phyloP scores from a whole-genome alignment of 2,888 invertebrate genomes.

The Mactromeris polynyma region DNA sequence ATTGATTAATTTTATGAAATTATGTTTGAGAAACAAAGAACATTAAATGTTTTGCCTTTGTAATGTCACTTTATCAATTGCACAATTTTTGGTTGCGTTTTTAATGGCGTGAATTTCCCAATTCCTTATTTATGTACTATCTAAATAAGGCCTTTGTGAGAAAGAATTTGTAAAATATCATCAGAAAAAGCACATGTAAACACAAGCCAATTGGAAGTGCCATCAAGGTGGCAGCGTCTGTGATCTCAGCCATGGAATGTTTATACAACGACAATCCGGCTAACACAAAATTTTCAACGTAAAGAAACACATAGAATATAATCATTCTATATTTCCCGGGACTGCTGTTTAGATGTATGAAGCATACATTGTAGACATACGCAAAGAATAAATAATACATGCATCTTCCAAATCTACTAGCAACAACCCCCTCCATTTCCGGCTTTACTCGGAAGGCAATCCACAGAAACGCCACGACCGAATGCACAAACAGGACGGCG shows the following conservation, averaged over 20 bases:
- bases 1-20: too few relatives aligned
- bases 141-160: slow-evolving; percentile 15
- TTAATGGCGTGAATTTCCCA: too few relatives aligned
- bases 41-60: too few relatives aligned
- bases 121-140: too few relatives aligned
- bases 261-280: slow-evolving; percentile 25
- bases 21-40: too few relatives aligned
- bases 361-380: slow-evolving; percentile 49
- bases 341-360: slow-evolving; percentile 42
- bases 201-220: slow-evolving; percentile 41
- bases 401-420: slow-evolving; percentile 1
- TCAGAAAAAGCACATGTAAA: slow-evolving; percentile 33
- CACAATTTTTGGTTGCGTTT: too few relatives aligned
- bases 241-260: background rate
- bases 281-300: slow-evolving; percentile 40
- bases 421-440: slow-evolving; percentile 36
- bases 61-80: too few relatives aligned
- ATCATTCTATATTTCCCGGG: slow-evolving; percentile 28
- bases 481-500: slow-evolving; percentile 11
- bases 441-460: slow-evolving; percentile 47
- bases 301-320: slow-evolving; percentile 43
- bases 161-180: slow-evolving; percentile 39
- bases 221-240: slow-evolving; percentile 3
- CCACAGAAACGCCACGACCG: slow-evolving; percentile 43
- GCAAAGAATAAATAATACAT: slow-evolving; percentile 55